Conservation (phyloP, 1,140 invertebrate genomes). For the Meloidogyne chitwoodi region DNA sequence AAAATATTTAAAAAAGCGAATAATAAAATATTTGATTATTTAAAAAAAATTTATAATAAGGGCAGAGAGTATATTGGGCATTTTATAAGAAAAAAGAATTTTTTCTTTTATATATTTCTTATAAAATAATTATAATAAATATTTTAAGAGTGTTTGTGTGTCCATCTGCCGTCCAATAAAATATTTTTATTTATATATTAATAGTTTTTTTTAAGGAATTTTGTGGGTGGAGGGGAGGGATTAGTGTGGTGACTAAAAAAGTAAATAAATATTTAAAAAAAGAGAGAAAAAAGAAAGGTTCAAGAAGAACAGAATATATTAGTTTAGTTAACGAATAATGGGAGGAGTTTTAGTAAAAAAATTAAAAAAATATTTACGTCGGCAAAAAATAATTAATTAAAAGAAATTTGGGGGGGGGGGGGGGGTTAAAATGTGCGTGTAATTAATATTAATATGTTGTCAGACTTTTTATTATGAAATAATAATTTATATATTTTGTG, state of each 20-base stretch:
- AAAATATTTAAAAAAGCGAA: too few species aligned
- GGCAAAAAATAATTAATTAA: not conserved
- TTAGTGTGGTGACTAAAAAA: not conserved
- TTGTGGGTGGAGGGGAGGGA: not conserved
- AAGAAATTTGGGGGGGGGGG: not conserved
- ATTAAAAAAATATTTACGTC: not conserved
- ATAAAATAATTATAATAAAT: too few species aligned
- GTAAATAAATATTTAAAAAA: not conserved
- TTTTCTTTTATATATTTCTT: too few species aligned
- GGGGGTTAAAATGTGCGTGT: not conserved
- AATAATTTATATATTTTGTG: not conserved
- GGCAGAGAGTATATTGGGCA: too few species aligned
- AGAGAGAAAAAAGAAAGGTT: not conserved
- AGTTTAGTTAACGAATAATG: too few species aligned
- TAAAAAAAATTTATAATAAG: too few species aligned
- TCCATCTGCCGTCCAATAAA: not conserved
- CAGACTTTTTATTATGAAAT: not conserved
- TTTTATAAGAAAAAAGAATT: not conserved
- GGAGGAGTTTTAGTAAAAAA: not conserved
- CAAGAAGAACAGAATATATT: too few species aligned
- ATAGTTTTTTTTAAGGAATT: not conserved
- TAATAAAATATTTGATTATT: too few species aligned
- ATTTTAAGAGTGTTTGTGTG: not conserved
- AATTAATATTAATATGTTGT: too few species aligned
- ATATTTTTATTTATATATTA: not conserved